Evolutionary conservation across 2,113 vertebrate genomes (phyloP).

Genomic region (Bagarius yarrelli): DNA sequence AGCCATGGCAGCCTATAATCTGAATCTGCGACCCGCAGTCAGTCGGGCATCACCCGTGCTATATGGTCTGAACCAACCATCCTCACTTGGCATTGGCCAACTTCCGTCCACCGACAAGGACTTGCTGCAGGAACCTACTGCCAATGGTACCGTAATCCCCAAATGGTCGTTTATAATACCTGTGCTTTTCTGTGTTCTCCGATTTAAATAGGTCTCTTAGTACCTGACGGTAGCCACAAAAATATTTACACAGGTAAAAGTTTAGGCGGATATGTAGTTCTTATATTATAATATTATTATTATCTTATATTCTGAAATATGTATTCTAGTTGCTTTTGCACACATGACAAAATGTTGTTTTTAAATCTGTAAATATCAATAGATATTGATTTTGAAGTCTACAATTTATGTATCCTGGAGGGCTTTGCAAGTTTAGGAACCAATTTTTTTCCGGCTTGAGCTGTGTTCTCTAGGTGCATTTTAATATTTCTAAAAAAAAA

Average conservation of each 20-base stretch:
- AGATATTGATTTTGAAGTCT: not conserved
- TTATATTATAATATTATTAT: not conserved
- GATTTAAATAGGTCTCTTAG: not conserved
- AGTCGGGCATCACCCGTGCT: conserved; percentile 90
- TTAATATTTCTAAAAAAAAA: not conserved
- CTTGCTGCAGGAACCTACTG: conserved; percentile 80
- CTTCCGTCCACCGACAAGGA: conserved; percentile 88
- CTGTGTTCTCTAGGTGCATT: not conserved
- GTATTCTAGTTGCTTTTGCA: not conserved
- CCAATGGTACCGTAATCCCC: conserved; percentile 75
- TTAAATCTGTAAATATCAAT: not conserved
- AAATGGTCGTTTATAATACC: too few species aligned
- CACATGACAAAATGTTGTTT: not conserved
- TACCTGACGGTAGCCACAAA: not conserved
- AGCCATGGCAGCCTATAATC: conserved; percentile 96
- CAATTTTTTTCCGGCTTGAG: not conserved
- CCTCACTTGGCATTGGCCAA: conserved; percentile 84
- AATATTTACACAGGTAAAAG: not conserved
- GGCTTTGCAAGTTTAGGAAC: not conserved
- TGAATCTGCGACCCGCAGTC: conserved; percentile 90
- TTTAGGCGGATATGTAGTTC: not conserved
- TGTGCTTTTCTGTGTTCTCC: not conserved
- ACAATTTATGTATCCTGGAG: not conserved
- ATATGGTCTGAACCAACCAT: conserved; percentile 87
- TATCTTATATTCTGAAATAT: too few species aligned